Conservation (phyloP, 2,113 vertebrate species). For the Plecturocebus donacophilus region DNA sequence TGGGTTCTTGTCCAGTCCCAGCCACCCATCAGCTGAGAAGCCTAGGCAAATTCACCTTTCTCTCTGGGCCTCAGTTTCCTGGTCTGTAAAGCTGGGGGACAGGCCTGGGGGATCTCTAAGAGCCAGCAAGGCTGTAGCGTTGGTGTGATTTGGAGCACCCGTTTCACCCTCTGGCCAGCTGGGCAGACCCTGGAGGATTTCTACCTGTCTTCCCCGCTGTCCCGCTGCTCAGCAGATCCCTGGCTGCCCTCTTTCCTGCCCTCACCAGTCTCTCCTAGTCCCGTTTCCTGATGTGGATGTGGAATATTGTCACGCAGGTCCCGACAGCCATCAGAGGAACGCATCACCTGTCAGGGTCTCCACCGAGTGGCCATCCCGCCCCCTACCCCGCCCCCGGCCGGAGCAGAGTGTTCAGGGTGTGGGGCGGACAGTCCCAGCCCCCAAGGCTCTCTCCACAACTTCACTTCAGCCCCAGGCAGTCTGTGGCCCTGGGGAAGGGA, state of each 20-base stretch:
- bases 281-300: not conserved
- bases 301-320: not conserved
- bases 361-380: not conserved
- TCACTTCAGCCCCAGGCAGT: not conserved
- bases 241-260: not conserved
- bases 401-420: too few species aligned
- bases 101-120: not conserved
- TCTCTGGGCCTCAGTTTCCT: not conserved
- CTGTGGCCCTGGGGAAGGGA: too few species aligned
- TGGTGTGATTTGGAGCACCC: not conserved
- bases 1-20: not conserved
- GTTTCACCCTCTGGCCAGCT: not conserved
- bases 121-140: not conserved
- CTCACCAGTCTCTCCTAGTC: rapidly evolving
- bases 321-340: not conserved
- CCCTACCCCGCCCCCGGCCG: not conserved
- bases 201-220: not conserved
- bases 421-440: not conserved
- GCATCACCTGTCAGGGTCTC: not conserved
- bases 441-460: not conserved
- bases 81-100: not conserved
- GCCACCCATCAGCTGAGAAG: not conserved
- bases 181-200: not conserved
- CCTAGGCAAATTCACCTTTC: not conserved
- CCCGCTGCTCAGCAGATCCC: not conserved